Evolutionary conservation across 2,888 invertebrate genomes (phyloP).

Genomic region (Macrosiphum euphorbiae): DNA sequence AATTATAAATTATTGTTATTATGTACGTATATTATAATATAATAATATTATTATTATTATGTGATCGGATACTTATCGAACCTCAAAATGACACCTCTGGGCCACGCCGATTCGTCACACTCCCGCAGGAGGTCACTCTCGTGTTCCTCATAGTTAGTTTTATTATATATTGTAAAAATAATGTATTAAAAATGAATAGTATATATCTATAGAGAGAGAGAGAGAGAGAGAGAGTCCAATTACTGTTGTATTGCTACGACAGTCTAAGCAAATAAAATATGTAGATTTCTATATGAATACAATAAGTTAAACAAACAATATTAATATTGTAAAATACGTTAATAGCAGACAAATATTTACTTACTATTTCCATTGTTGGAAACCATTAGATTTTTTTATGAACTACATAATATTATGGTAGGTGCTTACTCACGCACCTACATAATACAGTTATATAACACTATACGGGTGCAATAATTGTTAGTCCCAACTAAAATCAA

Average conservation of each 20-base stretch:
- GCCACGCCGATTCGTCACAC: background rate
- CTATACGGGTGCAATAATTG: background rate
- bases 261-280: background rate
- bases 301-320: background rate
- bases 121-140: background rate
- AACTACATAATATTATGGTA: background rate
- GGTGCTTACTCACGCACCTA: background rate
- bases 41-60: background rate
- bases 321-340: background rate
- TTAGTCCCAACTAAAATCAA: background rate
- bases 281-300: background rate
- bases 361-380: background rate
- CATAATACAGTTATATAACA: background rate
- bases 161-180: background rate
- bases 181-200: background rate
- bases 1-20: background rate
- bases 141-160: background rate
- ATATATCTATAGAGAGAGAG: background rate
- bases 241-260: background rate
- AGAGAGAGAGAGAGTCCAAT: background rate
- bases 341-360: background rate
- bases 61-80: background rate
- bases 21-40: background rate
- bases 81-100: background rate
- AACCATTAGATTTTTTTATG: background rate